A percentile compares a stretch with the other conserved stretches of the same genome.
Conservation (phyloP, 2,113 vertebrate species). For the Xiphias gladius region DNA sequence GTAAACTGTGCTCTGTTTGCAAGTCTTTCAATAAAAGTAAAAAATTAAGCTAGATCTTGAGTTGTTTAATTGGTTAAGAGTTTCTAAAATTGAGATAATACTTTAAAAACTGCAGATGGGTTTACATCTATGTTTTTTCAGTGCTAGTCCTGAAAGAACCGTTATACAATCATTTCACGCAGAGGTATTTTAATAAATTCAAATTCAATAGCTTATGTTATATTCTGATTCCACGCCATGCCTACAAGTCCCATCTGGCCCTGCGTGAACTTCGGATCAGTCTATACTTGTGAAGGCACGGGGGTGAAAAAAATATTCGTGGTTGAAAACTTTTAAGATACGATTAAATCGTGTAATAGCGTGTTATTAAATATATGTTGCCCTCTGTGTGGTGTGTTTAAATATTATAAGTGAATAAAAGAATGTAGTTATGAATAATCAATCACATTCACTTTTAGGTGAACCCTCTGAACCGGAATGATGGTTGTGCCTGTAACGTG, state of each 20-base stretch:
- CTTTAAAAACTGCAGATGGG: background rate
- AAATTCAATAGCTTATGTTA: too few relatives aligned
- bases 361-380: accelerated
- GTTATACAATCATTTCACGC: background rate
- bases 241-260: constrained; percentile 73
- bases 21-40: constrained; percentile 83
- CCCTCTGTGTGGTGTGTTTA: accelerated
- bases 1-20: constrained; percentile 78
- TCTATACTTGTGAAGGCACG: constrained; percentile 12
- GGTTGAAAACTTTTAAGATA: background rate
- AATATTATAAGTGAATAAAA: background rate
- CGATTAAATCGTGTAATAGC: accelerated
- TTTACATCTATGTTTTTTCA: background rate
- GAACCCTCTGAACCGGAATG: constrained; percentile 1
- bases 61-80: constrained; percentile 2
- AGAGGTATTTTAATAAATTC: background rate
- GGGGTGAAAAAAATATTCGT: constrained; percentile 10
- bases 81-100: background rate
- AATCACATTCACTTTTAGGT: background rate
- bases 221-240: background rate
- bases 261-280: constrained; percentile 52
- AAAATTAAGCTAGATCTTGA: background rate
- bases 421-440: accelerated
- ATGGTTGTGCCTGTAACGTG: constrained; percentile 78
- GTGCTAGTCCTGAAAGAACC: background rate